Percentiles rank a stretch among this genome's conserved stretches.
Evolutionary conservation across 2,797 vertebrate species (phyloP).

Genomic region (Lithobates pipiens): DNA sequence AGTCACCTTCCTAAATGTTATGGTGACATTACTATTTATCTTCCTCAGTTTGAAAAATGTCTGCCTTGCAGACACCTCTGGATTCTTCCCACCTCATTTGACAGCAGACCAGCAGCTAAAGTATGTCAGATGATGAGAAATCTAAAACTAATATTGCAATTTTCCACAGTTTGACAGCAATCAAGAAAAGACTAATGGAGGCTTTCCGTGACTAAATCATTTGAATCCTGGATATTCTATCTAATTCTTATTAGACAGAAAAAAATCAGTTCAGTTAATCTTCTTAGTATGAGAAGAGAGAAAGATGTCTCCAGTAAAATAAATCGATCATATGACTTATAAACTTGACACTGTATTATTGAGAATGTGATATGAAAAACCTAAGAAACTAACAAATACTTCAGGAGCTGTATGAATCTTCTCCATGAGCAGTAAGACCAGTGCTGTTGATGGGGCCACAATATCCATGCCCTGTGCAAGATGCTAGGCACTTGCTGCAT

Average conservation of each 20-base stretch:
- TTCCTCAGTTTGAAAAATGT: slow-evolving; percentile 55
- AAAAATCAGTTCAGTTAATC: slow-evolving; percentile 85
- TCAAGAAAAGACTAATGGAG: slow-evolving; percentile 87
- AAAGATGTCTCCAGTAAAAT: slow-evolving; percentile 85
- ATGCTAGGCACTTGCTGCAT: too few relatives aligned
- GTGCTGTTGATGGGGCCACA: too few relatives aligned
- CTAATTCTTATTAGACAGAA: slow-evolving; percentile 86
- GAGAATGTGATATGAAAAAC: too few relatives aligned
- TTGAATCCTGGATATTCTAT: slow-evolving; percentile 85
- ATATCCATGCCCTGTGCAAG: too few relatives aligned
- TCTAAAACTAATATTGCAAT: slow-evolving; percentile 86
- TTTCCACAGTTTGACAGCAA: slow-evolving; percentile 90
- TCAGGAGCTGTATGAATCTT: too few relatives aligned
- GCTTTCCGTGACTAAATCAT: slow-evolving; percentile 87
- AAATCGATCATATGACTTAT: slow-evolving; percentile 72
- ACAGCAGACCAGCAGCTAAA: slow-evolving; percentile 71
- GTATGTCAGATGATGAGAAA: slow-evolving; percentile 84
- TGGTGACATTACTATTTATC: slow-evolving; percentile 46
- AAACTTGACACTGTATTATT: slow-evolving; percentile 63
- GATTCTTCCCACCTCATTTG: slow-evolving; percentile 69
- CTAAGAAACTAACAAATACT: too few relatives aligned
- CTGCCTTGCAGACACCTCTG: slow-evolving; percentile 52
- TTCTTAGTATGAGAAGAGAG: slow-evolving; percentile 86
- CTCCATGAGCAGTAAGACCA: too few relatives aligned
- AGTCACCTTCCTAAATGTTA: slow-evolving; percentile 55